These are phyloP conservation scores for Phaetusa simplex DNA, from an alignment of 2,113 vertebrate species.

Conservation along the genomic window DNA sequence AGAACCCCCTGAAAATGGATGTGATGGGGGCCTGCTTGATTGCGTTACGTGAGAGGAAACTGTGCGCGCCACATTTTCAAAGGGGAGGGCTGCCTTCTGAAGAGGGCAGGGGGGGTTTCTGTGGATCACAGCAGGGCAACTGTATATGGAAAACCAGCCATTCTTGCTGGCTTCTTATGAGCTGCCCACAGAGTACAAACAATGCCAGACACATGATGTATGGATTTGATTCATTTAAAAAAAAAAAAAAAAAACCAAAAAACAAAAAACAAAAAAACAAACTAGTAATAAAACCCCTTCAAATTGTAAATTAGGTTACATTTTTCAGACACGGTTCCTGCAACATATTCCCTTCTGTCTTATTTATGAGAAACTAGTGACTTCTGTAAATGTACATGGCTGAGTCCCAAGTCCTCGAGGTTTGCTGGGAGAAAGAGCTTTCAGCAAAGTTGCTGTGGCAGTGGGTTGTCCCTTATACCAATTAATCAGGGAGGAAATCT, in stretches of 20 bases:
- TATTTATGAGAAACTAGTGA: constrained; percentile 38
- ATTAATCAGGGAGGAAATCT: not conserved
- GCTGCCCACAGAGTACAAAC: constrained; percentile 59
- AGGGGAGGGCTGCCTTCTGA: not conserved
- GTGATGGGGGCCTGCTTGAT: not conserved
- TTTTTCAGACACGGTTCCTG: constrained; percentile 11
- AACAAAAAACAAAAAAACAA: not conserved
- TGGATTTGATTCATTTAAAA: constrained; percentile 17
- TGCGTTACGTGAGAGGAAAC: not conserved
- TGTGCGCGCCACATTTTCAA: not conserved
- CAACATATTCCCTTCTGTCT: constrained; percentile 22
- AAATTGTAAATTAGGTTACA: constrained; percentile 27
- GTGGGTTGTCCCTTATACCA: not conserved
- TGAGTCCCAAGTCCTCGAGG: not conserved
- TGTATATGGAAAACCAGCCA: constrained; percentile 14
- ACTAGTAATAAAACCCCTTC: not conserved
- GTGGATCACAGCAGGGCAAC: constrained; percentile 27
- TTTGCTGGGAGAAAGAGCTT: constrained; percentile 20
- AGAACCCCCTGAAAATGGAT: not conserved
- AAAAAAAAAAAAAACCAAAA: not conserved
- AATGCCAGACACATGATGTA: constrained; percentile 34
- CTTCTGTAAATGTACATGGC: constrained; percentile 34
- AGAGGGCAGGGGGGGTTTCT: not conserved
- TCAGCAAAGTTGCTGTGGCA: not conserved
- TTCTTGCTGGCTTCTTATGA: constrained; percentile 31